Evolutionary conservation across 2,888 invertebrate species (phyloP), one percentile per base, ranked within the genome.

Genomic region (Nephrotoma appendiculata): DNA sequence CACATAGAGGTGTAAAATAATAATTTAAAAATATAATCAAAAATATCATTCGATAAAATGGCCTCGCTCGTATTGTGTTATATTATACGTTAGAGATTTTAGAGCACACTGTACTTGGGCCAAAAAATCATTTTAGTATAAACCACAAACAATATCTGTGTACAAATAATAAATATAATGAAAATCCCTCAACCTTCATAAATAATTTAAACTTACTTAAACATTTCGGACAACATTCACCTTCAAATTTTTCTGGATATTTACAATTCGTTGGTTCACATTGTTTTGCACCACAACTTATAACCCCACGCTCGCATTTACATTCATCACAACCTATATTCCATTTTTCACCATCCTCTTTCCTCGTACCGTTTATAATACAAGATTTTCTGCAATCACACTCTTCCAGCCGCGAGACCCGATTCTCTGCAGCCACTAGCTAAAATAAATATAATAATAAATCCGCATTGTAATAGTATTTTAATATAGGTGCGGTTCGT

Each of bases 351-450:
- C 97, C 97, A 91, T 97, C 97, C 87, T 95, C 95, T 90, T 95
- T 95, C 88, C 95, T 94, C 87, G 96, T 95, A 88, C 95, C 96
- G 92, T 97, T 96, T 89, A 95, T 94, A 90, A 94, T 94, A 93
- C 97, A 98, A 88, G 96, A 96, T 92, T 96, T 96, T 92, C 95
- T 95, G 92, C 98, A 98, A 93, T 97, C 97, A 92, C 97, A 98
- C 92, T 96, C 95, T 92, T 97, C 97, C 90, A 97, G 93, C 89
- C 96, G 94, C 87, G 87, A 87, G 86, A 89, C 90, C 93, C 95
- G 94, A 89, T 94, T 94, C 92, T 97, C 97, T 89, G 96, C 95
- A 90, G 94, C 95, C 91, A 94, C 94, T 92, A 97, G 94, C 97
- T 97, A 88, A 87, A 87, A 85, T 87, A 87, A 87, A 87, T 87